Evolutionary conservation across 2,113 vertebrate genomes (phyloP), one percentile per base, ranked within the genome.

Genomic region (Mirza zaza): DNA sequence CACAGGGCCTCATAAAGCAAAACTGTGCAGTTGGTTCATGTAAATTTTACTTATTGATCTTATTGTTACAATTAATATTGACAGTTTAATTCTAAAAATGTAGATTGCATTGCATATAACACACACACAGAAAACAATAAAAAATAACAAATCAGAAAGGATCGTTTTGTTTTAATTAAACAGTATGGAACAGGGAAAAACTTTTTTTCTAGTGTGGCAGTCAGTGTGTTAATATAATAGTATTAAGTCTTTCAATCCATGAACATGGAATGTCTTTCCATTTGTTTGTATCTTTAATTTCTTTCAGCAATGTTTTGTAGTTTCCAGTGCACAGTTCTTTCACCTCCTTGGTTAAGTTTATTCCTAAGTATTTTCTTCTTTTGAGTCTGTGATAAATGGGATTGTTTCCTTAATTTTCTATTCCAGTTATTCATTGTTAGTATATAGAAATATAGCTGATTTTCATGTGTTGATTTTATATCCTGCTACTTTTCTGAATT

Each of bases 231-330:
- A 52, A 52, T 52, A 52, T 52, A 91, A 85, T 25, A 68, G 21
- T 87, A 48, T 68, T 95, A 39, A 68, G 42, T 52, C 71, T 80
- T 86, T 34, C 17, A 71, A 15, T 42, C 29, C 65, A 71, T 61
- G n/a, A 34, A 71, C 55, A 63, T 18, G 20, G 71, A 8, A 23
- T 79, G 13, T 80, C 68, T 77, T 90, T 85, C 63, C 52, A 21
- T 71, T 95, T 86, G 36, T 84, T 94, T 67, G 23, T 71, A 20
- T 89, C 75, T 34, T 84, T 91, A 59, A 61, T 68, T 90, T 79
- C 61, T 94, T 89, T 75, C 14, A 65, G 77, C 45, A 65, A 65
- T 23, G 21, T 88, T 89, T 75, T 83, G 3, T 83, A 83, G 29
- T 89, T 83, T 82, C 81, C 59, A 45, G 29, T 76, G 21, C 65